Conservation (phyloP, 2,797 vertebrate genomes). For the Sphenopsis melanotis region DNA sequence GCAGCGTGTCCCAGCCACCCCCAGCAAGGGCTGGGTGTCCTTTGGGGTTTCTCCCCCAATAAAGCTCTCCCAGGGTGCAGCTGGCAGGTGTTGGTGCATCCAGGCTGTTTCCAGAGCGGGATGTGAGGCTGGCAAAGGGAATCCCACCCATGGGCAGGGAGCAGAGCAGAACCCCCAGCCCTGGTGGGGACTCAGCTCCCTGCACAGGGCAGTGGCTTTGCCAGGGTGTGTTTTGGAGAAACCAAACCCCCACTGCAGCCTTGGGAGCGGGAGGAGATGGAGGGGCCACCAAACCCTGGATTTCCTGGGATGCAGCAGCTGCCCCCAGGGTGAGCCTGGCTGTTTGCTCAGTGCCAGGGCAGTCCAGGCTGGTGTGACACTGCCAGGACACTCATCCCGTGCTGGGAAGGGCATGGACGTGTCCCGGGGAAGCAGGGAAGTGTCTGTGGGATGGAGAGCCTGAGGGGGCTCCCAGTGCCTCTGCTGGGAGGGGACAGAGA, state of each 20-base stretch:
- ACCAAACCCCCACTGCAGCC: rapidly evolving
- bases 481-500: not conserved
- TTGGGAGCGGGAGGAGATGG: rapidly evolving
- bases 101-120: rapidly evolving
- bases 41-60: not conserved
- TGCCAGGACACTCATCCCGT: rapidly evolving
- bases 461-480: not conserved
- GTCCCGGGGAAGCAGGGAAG: not conserved
- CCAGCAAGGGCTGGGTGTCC: not conserved
- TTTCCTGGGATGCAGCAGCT: not conserved
- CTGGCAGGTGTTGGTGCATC: not conserved
- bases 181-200: rapidly evolving
- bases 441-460: not conserved
- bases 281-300: not conserved
- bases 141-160: not conserved
- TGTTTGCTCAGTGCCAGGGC: not conserved
- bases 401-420: not conserved
- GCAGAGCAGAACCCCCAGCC: not conserved
- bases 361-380: not conserved
- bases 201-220: rapidly evolving
- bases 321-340: not conserved
- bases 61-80: not conserved
- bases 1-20: not conserved
- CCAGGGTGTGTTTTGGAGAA: not conserved
- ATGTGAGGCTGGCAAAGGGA: not conserved